Percentiles rank a stretch among this genome's conserved stretches.
These are phyloP conservation scores for Rambutsinella grinnellia DNA, from an alignment of 2,888 invertebrate species.

Conservation along the genomic window DNA sequence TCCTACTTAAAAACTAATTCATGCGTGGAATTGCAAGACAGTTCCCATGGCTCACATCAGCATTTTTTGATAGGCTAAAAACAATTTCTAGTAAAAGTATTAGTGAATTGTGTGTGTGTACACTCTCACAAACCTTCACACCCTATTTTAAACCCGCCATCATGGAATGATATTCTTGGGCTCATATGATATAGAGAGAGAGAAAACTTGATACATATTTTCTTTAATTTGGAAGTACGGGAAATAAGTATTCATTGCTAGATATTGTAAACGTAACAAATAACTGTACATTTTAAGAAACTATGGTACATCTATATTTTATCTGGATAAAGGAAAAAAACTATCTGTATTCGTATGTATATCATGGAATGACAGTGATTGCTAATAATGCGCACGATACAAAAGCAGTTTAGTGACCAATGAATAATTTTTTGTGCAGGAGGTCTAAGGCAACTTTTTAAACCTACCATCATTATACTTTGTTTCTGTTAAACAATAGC, in stretches of 20 bases:
- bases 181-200: conserved; percentile 1
- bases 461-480: too few species aligned
- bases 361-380: conserved; percentile 63
- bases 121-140: too few species aligned
- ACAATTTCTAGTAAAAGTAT: too few species aligned
- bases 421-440: too few species aligned
- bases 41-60: too few species aligned
- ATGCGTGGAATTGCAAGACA: too few species aligned
- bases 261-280: conserved; percentile 40
- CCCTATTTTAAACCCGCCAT: conserved; percentile 47
- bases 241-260: conserved; percentile 54
- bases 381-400: too few species aligned
- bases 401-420: conserved; percentile 59
- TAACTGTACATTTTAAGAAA: conserved; percentile 9
- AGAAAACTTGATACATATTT: conserved; percentile 28
- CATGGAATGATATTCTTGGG: conserved; percentile 47
- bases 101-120: conserved; percentile 35
- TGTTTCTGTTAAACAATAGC: too few species aligned
- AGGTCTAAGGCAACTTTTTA: too few species aligned
- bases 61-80: too few species aligned
- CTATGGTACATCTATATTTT: conserved; percentile 5
- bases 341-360: conserved; percentile 29
- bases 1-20: too few species aligned
- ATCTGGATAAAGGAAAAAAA: conserved; percentile 21
- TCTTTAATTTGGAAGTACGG: conserved; percentile 45